Evolutionary conservation across 2,888 invertebrate genomes (phyloP).

Genomic region (Ochropleura plecta): DNA sequence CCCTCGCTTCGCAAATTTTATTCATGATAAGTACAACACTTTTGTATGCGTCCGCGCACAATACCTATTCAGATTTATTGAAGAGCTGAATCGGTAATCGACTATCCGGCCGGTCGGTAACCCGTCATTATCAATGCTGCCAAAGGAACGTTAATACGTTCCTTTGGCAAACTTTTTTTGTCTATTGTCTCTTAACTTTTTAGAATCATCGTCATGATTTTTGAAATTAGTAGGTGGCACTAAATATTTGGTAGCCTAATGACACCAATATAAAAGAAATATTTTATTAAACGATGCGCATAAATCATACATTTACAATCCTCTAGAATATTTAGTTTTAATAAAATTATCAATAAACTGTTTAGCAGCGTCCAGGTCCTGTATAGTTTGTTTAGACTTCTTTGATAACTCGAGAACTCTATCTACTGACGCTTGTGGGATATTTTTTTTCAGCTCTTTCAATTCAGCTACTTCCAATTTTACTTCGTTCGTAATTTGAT

Average conservation of each 20-base stretch:
- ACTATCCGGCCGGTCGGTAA: conserved; percentile 80
- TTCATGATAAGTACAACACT: conserved; percentile 79
- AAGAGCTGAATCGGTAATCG: conserved; percentile 83
- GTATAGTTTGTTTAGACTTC: conserved; percentile 51
- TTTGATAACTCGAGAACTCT: conserved; percentile 37
- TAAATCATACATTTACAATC: neutral
- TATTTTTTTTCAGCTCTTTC: conserved; percentile 45
- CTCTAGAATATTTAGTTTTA: neutral
- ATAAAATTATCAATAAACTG: conserved; percentile 27
- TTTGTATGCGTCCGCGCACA: conserved; percentile 85
- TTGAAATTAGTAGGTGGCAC: neutral
- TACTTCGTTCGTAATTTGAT: conserved; percentile 55
- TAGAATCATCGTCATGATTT: conserved; percentile 2
- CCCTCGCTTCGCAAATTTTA: conserved; percentile 80
- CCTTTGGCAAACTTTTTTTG: conserved; percentile 3
- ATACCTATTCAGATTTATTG: conserved; percentile 86
- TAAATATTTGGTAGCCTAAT: neutral
- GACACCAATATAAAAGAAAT: neutral
- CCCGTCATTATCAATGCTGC: conserved; percentile 77
- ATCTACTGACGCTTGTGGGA: conserved; percentile 45
- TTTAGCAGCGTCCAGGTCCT: conserved; percentile 44
- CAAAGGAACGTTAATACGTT: conserved; percentile 71
- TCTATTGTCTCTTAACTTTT: neutral
- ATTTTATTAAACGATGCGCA: neutral
- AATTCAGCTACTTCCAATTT: conserved; percentile 58